Evolutionary conservation across 2,797 vertebrate genomes (phyloP), one percentile per base, ranked within the genome.

Genomic region (Gouania willdenowi): DNA sequence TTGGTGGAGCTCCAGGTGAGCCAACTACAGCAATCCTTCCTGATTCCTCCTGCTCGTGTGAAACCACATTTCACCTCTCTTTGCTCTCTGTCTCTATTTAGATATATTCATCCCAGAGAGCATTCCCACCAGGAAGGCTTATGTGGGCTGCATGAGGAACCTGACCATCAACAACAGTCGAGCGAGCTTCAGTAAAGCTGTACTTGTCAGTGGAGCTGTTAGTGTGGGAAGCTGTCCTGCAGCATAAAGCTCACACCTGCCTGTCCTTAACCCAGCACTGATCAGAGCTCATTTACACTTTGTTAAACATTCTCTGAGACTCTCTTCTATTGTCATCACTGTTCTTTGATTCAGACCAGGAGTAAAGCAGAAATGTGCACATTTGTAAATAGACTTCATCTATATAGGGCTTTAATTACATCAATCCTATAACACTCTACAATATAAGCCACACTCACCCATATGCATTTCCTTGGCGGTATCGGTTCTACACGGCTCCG

Each of bases 1-100:
- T 98, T 43, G 96, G 96, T 30, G 94, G 94, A 62, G 90, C 91
- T 51, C 94, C 94, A 90, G 91, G 96, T 98, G 72, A 49, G 82
- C 48, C 14, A n/a, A n/a, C 1, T 20, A 4, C 4, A 12, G 15
- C 3, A 4, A 6, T 24, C 10, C 6, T 8, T 34, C 4, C 3
- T 22, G 12, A 11, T 39, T 19, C 25, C 12, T 22, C 6, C n/a
- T 2, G n/a, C 17, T 3, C 1, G 0, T 5, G 10, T 8, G 15
- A 10, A 5, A 1, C 1, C 5, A 11, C 26, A 9, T 1, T 4
- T 14, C 28, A 26, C 36, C 27, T 3, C 8, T 10, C 2, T 7
- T n/a, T 15, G 2, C 5, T 0, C 10, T 51, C 11, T 15, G 10
- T 15, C n/a, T 42, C 23, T 23, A 50, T 10, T 30, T 79, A 96